These are phyloP conservation scores for Mesembrinibis cayennensis DNA, from an alignment of 2,113 vertebrate species.

Conservation along the genomic window DNA sequence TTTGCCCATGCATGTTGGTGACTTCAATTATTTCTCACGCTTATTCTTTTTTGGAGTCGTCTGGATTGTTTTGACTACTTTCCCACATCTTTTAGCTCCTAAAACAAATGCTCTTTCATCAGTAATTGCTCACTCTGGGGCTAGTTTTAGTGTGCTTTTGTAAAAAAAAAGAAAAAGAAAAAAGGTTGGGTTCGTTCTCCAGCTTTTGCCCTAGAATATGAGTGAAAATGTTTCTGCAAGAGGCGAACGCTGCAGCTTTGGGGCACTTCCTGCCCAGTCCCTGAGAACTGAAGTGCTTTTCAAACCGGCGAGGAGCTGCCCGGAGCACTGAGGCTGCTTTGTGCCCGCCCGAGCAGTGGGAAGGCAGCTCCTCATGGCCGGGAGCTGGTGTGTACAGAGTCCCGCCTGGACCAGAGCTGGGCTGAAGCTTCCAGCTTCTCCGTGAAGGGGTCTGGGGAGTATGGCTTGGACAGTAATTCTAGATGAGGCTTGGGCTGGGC, in stretches of 20 bases:
- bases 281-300: not conserved
- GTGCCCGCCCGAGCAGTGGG: not conserved
- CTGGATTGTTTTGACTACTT: not conserved
- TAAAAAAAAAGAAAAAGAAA: not conserved
- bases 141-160: not conserved
- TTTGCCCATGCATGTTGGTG: not conserved
- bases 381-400: not conserved
- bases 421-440: not conserved
- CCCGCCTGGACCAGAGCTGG: not conserved
- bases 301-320: not conserved
- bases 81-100: not conserved
- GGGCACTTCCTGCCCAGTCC: not conserved
- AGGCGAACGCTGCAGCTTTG: not conserved
- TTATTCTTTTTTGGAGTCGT: not conserved
- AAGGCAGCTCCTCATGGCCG: not conserved
- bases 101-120: not conserved
- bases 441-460: not conserved
- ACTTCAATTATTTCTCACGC: not conserved
- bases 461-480: not conserved
- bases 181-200: accelerated
- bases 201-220: not conserved
- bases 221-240: not conserved
- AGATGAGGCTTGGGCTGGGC: not conserved
- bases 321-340: slow-evolving; percentile 13
- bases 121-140: not conserved